Base-by-base conservation (phyloP, 2,888 invertebrate genomes). In the Coremacera marginata region DNA sequence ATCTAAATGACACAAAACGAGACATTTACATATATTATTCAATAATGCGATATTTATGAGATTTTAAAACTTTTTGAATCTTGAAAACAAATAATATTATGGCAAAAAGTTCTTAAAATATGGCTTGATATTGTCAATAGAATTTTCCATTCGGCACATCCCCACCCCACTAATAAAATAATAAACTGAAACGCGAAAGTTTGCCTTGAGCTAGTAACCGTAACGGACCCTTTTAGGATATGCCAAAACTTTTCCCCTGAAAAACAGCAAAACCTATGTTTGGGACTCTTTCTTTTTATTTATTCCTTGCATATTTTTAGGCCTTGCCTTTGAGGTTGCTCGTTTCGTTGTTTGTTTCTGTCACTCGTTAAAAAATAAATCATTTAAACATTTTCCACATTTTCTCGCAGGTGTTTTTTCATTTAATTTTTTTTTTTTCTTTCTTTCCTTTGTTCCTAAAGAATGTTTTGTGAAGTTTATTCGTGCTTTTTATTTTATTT, bases 301-400 rank as follows among this genome's bases (percentile, higher is more conserved):
- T 44, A 16, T 19, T 11, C 19, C 37, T 16, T 11, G 37, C 22
- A 22, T 67, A 37, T 19, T 34, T 67, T 22, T 22, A 7, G 44
- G 67, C 22, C 22, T n/a, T 8, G 9, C 9, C 44, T 37, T 67
- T 3, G n/a, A 37, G 19, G 37, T 34, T 67, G 14, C 37, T 34
- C 27, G 19, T 19, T 68, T 68, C 8, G 31, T 37, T 55, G 37
- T 57, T 34, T 71, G 55, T 71, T 55, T 31, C 57, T 71, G 71
- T 34, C 71, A 71, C 25, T 71, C 57, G 37, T 57, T 37, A 71
- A 37, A 11, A 57, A 57, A 57, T 71, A 71, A 71, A 71, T 71
- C 71, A 71, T 57, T 71, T 71, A 22, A 71, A 71, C 57, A 37
- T 71, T 55, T 57, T 57, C 3, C 57, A 34, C 57, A 19, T 57